Evolutionary conservation across 2,888 invertebrate species (phyloP).

Genomic region (Zygaena filipendulae): DNA sequence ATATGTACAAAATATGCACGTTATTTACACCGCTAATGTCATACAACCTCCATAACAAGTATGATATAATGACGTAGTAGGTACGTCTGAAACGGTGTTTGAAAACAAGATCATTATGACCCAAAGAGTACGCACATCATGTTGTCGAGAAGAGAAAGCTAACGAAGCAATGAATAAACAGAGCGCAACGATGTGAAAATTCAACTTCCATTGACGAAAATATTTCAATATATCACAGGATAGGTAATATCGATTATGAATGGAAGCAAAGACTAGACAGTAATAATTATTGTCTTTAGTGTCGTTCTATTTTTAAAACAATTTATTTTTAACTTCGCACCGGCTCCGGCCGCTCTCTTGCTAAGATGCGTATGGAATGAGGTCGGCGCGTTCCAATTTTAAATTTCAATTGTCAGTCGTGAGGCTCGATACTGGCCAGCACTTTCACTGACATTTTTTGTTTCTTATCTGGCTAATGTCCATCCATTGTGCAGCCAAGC

Average conservation of each 20-base stretch:
- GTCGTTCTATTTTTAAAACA: slow-evolving; percentile 32
- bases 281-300: no score
- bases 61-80: no score
- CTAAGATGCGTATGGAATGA: slow-evolving; percentile 47
- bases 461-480: no score
- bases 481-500: no score
- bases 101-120: no score
- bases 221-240: no score
- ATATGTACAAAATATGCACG: no score
- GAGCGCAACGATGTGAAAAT: slow-evolving; percentile 36
- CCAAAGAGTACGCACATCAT: no score
- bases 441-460: slow-evolving; percentile 42
- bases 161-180: slow-evolving; percentile 43
- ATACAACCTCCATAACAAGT: no score
- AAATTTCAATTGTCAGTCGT: slow-evolving; percentile 47
- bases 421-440: slow-evolving; percentile 27
- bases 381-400: slow-evolving; percentile 59
- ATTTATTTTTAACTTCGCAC: slow-evolving; percentile 38
- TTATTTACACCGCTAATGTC: no score
- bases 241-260: background rate
- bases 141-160: slow-evolving; percentile 57
- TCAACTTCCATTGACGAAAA: slow-evolving; percentile 29
- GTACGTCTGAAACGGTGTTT: no score
- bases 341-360: slow-evolving; percentile 36
- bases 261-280: background rate